phyloP scores from a whole-genome alignment of 2,113 vertebrate genomes.

The Hippoglossus stenolepis region DNA sequence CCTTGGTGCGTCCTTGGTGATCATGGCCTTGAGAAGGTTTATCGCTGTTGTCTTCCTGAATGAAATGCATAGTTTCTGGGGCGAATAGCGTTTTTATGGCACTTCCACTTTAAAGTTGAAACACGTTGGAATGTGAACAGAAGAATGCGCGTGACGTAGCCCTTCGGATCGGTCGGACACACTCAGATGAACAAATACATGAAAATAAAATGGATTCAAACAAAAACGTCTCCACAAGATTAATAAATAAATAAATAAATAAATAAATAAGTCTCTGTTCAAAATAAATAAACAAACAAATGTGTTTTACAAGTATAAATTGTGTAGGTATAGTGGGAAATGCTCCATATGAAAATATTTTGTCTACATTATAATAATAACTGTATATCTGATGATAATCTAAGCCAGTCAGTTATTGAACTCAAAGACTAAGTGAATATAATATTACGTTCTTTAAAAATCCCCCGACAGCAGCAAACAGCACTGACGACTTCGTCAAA shows the following conservation, averaged over 20 bases:
- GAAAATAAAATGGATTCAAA: neutral
- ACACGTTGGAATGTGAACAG: slow-evolving; percentile 27
- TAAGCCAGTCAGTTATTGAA: slow-evolving; percentile 2
- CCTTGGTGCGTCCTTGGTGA: slow-evolving; percentile 7
- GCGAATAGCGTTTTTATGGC: slow-evolving; percentile 31
- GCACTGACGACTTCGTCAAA: slow-evolving; percentile 17
- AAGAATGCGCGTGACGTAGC: slow-evolving; percentile 56
- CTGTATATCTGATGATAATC: slow-evolving; percentile 16
- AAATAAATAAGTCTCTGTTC: neutral
- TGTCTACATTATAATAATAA: slow-evolving; percentile 13
- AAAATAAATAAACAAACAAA: neutral
- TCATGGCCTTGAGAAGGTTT: slow-evolving; percentile 7
- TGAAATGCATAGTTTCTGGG: slow-evolving; percentile 52
- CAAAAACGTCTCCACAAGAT: neutral
- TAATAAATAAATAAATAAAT: neutral
- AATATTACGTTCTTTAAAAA: neutral
- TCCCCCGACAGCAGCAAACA: slow-evolving; percentile 18
- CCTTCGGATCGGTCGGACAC: slow-evolving; percentile 66
- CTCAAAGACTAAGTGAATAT: slow-evolving; percentile 2
- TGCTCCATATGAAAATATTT: slow-evolving; percentile 37
- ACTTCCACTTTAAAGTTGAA: slow-evolving; percentile 32
- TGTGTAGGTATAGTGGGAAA: neutral
- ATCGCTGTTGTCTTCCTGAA: neutral
- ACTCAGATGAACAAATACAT: neutral
- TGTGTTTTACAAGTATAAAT: neutral